phyloP scores from a whole-genome alignment of 2,888 invertebrate genomes.

The Microplitis manilae region DNA sequence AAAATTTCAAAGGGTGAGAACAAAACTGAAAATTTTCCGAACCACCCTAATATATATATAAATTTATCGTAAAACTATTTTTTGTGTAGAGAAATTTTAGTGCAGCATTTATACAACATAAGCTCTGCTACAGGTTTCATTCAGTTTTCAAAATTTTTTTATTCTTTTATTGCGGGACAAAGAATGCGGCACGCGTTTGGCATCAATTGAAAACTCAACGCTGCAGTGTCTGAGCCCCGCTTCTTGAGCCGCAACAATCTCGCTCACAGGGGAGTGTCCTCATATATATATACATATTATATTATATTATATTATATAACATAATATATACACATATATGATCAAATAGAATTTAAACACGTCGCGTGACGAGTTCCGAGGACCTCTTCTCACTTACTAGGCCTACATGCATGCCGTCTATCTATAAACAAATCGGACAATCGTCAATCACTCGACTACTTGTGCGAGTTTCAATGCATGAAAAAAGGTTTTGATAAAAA shows the following conservation, averaged over 20 bases:
- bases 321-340: constrained; percentile 37
- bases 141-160: constrained; percentile 32
- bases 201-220: constrained; percentile 43
- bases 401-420: constrained; percentile 40
- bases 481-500: constrained; percentile 4
- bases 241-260: constrained; percentile 57
- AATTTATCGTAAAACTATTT: neutral
- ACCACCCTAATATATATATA: no score
- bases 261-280: constrained; percentile 41
- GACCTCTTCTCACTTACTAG: neutral
- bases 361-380: constrained; percentile 48
- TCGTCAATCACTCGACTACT: constrained; percentile 61
- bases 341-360: constrained; percentile 55
- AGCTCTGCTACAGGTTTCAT: constrained; percentile 37
- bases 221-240: constrained; percentile 44
- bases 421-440: constrained; percentile 69
- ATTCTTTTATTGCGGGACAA: constrained; percentile 30
- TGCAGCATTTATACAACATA: neutral
- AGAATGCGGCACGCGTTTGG: constrained; percentile 44
- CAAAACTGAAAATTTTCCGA: no score
- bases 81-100: neutral
- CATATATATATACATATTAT: constrained; percentile 4
- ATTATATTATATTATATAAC: neutral
- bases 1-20: no score
- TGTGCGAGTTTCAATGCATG: constrained; percentile 34